Percentiles rank a stretch among this genome's conserved stretches.
Conservation (phyloP, 1,140 invertebrate genomes). For the Ladona fulva region DNA sequence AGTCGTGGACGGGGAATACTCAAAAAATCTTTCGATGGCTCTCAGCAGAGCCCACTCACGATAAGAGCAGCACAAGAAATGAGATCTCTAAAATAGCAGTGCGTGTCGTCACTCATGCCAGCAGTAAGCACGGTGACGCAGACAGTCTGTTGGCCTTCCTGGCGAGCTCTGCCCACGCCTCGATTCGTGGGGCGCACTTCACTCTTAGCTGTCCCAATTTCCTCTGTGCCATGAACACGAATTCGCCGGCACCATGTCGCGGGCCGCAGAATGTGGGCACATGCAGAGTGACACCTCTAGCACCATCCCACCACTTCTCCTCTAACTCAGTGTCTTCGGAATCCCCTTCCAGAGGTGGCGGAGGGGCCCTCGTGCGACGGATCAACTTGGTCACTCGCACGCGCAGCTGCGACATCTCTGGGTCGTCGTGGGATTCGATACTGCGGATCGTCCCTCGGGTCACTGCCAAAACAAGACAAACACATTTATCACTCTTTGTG, state of each 20-base stretch:
- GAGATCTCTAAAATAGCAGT: no score
- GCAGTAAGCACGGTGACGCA: constrained; percentile 54
- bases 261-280: constrained; percentile 59
- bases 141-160: constrained; percentile 45
- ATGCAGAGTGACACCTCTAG: constrained; percentile 37
- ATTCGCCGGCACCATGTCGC: constrained; percentile 58
- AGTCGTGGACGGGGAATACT: no score
- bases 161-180: constrained; percentile 55
- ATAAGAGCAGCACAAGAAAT: no score
- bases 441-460: constrained; percentile 56
- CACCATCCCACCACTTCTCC: constrained; percentile 19
- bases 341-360: constrained; percentile 33
- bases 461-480: constrained; percentile 37
- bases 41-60: no score
- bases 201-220: constrained; percentile 59
- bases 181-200: constrained; percentile 59
- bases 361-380: constrained; percentile 37
- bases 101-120: constrained; percentile 20
- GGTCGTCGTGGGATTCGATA: constrained; percentile 48
- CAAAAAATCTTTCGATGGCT: no score
- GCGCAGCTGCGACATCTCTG: constrained; percentile 55
- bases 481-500: no score
- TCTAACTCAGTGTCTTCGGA: constrained; percentile 31
- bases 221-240: constrained; percentile 67
- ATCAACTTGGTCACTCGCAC: constrained; percentile 58